Percentiles rank a stretch among this genome's conserved stretches.
Conservation (phyloP, 2,113 vertebrate species). For the Orthochromis indermauri region DNA sequence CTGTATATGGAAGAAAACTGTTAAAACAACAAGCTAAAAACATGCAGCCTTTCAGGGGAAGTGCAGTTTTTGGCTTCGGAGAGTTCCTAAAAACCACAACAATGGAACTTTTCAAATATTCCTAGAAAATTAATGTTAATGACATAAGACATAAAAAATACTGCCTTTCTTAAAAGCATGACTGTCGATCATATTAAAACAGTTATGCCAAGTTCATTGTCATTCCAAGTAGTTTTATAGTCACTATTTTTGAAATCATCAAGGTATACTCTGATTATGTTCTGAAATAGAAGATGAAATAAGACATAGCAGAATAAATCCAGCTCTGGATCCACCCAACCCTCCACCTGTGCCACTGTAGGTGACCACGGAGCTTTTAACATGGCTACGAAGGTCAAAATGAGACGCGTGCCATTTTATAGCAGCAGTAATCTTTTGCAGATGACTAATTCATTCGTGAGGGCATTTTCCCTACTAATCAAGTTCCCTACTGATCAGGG, state of each 20-base stretch:
- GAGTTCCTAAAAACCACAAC: neutral
- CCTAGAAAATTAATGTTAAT: neutral
- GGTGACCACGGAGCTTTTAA: constrained; percentile 20
- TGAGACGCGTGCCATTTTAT: constrained; percentile 41
- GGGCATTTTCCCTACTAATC: constrained; percentile 29
- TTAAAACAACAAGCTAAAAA: neutral
- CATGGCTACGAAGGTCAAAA: neutral
- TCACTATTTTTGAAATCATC: neutral
- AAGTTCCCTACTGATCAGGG: constrained; percentile 43
- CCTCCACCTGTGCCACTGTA: neutral
- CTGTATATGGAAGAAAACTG: neutral
- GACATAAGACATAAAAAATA: neutral
- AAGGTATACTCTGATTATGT: neutral
- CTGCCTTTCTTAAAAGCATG: neutral
- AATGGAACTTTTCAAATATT: neutral
- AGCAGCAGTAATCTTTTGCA: constrained; percentile 54
- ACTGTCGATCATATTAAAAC: neutral
- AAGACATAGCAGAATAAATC: neutral
- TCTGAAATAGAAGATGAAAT: constrained; percentile 4
- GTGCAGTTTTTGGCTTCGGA: neutral
- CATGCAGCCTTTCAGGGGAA: neutral
- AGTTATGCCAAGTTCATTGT: neutral
- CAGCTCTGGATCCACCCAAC: neutral
- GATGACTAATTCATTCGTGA: constrained; percentile 60
- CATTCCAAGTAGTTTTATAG: neutral